A percentile compares a stretch with the other conserved stretches of the same genome.
Evolutionary conservation across 2,113 vertebrate species (phyloP).

Genomic region (Apus apus): DNA sequence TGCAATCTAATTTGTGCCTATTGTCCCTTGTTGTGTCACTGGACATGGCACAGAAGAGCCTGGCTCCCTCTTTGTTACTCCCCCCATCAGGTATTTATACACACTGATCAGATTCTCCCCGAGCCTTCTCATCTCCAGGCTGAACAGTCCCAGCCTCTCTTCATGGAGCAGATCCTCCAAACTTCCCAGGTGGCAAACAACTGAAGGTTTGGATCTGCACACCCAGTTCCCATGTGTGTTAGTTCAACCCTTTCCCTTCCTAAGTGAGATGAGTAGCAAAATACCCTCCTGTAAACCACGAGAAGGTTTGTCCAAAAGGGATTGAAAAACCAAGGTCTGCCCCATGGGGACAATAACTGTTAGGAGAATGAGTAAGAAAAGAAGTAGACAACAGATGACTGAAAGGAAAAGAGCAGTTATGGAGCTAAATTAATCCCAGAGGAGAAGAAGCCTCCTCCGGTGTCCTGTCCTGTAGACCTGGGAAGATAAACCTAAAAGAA

Average conservation of each 20-base stretch:
- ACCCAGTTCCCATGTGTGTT: not conserved
- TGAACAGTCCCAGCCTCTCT: not conserved
- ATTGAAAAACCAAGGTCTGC: not conserved
- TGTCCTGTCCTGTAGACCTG: not conserved
- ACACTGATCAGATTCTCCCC: not conserved
- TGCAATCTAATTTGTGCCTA: not conserved
- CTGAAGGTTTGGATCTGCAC: not conserved
- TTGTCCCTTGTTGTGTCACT: not conserved
- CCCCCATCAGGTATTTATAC: not conserved
- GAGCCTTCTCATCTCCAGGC: not conserved
- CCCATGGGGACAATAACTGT: not conserved
- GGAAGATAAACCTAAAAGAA: not conserved
- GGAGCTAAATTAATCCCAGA: not conserved
- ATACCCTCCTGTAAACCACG: not conserved
- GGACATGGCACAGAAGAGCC: not conserved
- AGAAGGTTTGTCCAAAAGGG: not conserved
- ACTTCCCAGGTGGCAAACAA: not conserved
- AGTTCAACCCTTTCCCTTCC: not conserved
- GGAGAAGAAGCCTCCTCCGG: fast-evolving
- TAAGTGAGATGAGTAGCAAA: not conserved
- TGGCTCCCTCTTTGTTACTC: not conserved
- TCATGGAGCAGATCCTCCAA: not conserved
- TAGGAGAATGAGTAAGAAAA: not conserved
- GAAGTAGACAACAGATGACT: not conserved
- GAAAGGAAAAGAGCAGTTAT: not conserved